Evolutionary conservation across 2,888 invertebrate species (phyloP).

Genomic region (Branchipolynoe longqiensis): DNA sequence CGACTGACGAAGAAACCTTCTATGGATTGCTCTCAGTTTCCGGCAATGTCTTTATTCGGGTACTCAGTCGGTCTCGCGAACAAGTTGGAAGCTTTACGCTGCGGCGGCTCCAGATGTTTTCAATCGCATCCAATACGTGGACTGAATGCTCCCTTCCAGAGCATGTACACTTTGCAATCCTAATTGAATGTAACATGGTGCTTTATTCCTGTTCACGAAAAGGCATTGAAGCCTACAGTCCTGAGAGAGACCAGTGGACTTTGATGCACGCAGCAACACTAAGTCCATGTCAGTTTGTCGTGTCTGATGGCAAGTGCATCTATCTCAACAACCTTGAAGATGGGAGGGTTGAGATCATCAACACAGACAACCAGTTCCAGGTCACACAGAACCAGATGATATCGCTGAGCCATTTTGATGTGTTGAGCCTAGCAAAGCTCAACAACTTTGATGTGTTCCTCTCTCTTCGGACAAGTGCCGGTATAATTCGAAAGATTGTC

Average conservation of each 20-base stretch:
- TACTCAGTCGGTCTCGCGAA: slow-evolving; percentile 23
- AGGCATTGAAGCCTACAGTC: slow-evolving; percentile 61
- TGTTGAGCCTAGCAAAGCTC: slow-evolving; percentile 61
- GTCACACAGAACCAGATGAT: slow-evolving; percentile 64
- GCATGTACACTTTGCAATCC: slow-evolving; percentile 49
- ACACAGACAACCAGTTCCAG: slow-evolving; percentile 59
- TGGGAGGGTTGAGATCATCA: slow-evolving; percentile 61
- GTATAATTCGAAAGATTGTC: slow-evolving; percentile 63
- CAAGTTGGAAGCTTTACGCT: slow-evolving; percentile 60
- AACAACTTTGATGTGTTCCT: slow-evolving; percentile 64
- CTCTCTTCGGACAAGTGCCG: slow-evolving; percentile 62
- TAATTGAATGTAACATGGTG: slow-evolving; percentile 60
- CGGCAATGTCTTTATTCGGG: not conserved
- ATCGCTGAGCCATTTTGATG: slow-evolving; percentile 65
- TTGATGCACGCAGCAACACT: slow-evolving; percentile 36
- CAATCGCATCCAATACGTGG: slow-evolving; percentile 61
- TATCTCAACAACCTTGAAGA: slow-evolving; percentile 64
- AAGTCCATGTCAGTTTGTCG: slow-evolving; percentile 64
- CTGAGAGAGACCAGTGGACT: slow-evolving; percentile 61
- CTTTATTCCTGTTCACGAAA: slow-evolving; percentile 63
- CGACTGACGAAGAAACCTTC: not conserved
- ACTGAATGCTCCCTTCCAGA: slow-evolving; percentile 61
- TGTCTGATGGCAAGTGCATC: slow-evolving; percentile 61
- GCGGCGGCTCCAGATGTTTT: slow-evolving; percentile 58
- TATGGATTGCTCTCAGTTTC: slow-evolving; percentile 57